Base-by-base conservation (phyloP, 2,888 invertebrate species). In the Molanna angustata region DNA sequence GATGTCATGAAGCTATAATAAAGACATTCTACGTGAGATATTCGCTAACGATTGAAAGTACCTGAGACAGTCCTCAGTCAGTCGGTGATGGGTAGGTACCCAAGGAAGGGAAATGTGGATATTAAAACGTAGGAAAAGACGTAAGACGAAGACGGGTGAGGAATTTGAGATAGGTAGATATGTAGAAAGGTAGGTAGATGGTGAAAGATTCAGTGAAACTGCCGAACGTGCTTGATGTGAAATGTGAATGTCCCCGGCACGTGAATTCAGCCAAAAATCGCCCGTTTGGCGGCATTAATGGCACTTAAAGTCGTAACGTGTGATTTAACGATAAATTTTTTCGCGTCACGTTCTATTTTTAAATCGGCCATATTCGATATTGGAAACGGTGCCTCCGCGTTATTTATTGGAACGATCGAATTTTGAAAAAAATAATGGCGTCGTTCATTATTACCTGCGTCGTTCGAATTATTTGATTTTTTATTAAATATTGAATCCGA, bases 111-210 rank as follows among this genome's bases (percentile, higher is more conserved):
- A n/a, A n/a, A n/a, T n/a, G n/a, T n/a, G n/a, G n/a, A 54, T 56
- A 54, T 55, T 51, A 57, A 57, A 54, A 54, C 57, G 57, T 58
- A 58, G 27, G 50, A 41, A 47, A 50, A 58, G 58, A 58, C 45
- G 43, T 56, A 58, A 48, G 43, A 53, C 27, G 33, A 35, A 33
- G 39, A 58, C 58, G 58, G 17, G 45, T 22, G 13, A 16, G 56
- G 58, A 58, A 58, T 58, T 53, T 56, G 58, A 58, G 58, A 58
- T 55, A 58, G 49, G 20, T 46, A 33, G 20, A 16, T 18, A 14
- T 6, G 27, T 21, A 42, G n/a, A 3, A 41, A 13, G 11, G 42
- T 13, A 40, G 19, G 11, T 51, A 54, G 50, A 54, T 51, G 52
- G 27, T 49, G 57, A 57, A 57, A 57, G 54, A 57, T 57, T 55